A percentile compares a stretch with the other conserved stretches of the same genome.
These are phyloP conservation scores for Macrophya alboannulata DNA, from an alignment of 2,888 invertebrate genomes.

Conservation along the genomic window DNA sequence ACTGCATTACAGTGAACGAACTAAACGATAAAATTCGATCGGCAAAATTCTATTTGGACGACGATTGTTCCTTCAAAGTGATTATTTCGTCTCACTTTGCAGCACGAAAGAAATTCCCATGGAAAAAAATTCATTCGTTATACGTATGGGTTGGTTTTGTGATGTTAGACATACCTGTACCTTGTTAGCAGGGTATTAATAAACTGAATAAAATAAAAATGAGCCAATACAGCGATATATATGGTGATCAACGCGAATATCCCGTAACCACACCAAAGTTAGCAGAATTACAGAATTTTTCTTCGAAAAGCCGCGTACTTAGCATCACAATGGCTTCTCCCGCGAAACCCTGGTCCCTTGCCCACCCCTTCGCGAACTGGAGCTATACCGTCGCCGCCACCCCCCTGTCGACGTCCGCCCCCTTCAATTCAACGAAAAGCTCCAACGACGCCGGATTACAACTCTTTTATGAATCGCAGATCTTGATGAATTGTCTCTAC, in stretches of 20 bases:
- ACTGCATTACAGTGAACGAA: too few species aligned
- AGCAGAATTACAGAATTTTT: slow-evolving; percentile 63
- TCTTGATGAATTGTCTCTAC: slow-evolving; percentile 73
- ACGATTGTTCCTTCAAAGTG: not conserved
- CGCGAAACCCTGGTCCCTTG: slow-evolving; percentile 59
- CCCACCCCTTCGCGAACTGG: slow-evolving; percentile 15
- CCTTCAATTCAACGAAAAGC: slow-evolving; percentile 66
- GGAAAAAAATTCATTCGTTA: too few species aligned
- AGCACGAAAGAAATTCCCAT: not conserved
- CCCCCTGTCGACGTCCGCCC: slow-evolving; percentile 20
- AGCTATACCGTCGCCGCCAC: slow-evolving; percentile 22
- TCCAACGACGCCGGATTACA: slow-evolving; percentile 71
- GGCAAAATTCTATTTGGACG: too few species aligned
- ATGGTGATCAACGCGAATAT: slow-evolving; percentile 6
- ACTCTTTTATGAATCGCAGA: slow-evolving; percentile 74
- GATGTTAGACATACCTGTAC: too few species aligned
- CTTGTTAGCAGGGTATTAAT: too few species aligned
- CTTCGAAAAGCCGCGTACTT: slow-evolving; percentile 65
- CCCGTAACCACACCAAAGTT: not conserved
- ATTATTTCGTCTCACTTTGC: not conserved
- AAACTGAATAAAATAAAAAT: not conserved
- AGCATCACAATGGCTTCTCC: slow-evolving; percentile 74
- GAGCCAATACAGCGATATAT: not conserved
- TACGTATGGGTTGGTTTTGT: too few species aligned
- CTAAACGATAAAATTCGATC: too few species aligned